Conservation (phyloP, 2,888 invertebrate species). For the Gastrophysa polygoni region DNA sequence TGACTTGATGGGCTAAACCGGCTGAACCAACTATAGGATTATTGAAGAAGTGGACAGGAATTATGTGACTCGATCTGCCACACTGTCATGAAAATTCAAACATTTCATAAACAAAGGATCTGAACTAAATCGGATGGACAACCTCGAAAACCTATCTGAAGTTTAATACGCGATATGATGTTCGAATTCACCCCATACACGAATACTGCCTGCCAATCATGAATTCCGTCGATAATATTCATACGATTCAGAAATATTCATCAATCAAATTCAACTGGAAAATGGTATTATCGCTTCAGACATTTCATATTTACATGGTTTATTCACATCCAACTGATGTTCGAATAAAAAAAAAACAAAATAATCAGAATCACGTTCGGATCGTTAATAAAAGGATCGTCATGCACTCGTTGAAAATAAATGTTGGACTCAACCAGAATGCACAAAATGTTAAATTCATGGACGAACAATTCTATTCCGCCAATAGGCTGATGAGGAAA, state of each 20-base stretch:
- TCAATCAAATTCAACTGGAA: neutral
- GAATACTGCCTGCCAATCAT: too few relatives aligned
- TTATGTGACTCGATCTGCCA: too few relatives aligned
- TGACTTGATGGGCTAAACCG: too few relatives aligned
- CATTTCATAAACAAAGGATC: too few relatives aligned
- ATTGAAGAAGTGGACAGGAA: too few relatives aligned
- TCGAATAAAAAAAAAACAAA: neutral
- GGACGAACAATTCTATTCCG: neutral
- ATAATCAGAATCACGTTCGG: conserved; percentile 18
- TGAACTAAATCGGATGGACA: too few relatives aligned
- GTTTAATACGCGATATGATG: too few relatives aligned
- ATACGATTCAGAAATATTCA: neutral
- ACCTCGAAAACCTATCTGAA: too few relatives aligned
- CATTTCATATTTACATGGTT: neutral
- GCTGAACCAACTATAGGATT: too few relatives aligned
- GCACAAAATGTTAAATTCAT: neutral
- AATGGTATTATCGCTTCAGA: neutral
- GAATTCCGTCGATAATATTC: too few relatives aligned
- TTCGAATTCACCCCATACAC: too few relatives aligned
- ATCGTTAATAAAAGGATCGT: conserved; percentile 1
- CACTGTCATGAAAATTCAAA: too few relatives aligned
- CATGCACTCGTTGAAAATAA: conserved; percentile 12
- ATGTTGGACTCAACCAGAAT: conserved; percentile 4
- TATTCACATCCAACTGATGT: neutral
- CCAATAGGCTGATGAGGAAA: neutral